A percentile compares a stretch with the other conserved stretches of the same genome.
These are phyloP conservation scores for Microplitis deprimator DNA, from an alignment of 2,888 invertebrate genomes.

Conservation along the genomic window DNA sequence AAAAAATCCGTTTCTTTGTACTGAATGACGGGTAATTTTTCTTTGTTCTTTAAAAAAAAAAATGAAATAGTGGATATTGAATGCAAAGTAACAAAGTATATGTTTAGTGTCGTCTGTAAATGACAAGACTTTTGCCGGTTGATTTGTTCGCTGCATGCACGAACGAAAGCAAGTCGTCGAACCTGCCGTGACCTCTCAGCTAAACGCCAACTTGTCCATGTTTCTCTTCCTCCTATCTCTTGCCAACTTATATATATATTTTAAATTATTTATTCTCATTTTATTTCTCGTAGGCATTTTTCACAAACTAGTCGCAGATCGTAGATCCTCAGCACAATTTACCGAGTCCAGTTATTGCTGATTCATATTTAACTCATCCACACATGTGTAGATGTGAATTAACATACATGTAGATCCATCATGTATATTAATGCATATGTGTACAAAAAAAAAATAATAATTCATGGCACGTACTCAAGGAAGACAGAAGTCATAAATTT, in stretches of 20 bases:
- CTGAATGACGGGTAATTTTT: neutral
- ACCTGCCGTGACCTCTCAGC: conserved; percentile 23
- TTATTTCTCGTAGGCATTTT: neutral
- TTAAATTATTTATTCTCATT: neutral
- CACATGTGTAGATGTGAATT: too few relatives aligned
- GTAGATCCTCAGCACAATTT: neutral
- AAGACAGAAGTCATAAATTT: neutral
- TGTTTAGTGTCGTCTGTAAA: neutral
- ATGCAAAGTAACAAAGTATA: neutral
- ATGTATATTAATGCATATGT: too few relatives aligned
- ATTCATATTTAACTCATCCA: neutral
- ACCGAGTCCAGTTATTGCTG: neutral
- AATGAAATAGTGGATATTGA: neutral
- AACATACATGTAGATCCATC: too few relatives aligned
- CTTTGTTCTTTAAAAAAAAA: neutral
- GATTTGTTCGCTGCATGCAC: neutral
- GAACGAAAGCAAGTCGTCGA: conserved; percentile 25
- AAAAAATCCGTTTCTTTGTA: too few relatives aligned
- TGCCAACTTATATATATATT: neutral
- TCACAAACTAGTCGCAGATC: neutral
- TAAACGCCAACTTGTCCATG: conserved; percentile 10
- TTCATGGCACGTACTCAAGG: neutral
- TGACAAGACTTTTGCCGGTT: conserved; percentile 2
- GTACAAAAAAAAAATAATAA: neutral
- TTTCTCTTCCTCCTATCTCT: neutral